Conservation (phyloP, 2,888 invertebrate genomes). For the Rhingia campestris region DNA sequence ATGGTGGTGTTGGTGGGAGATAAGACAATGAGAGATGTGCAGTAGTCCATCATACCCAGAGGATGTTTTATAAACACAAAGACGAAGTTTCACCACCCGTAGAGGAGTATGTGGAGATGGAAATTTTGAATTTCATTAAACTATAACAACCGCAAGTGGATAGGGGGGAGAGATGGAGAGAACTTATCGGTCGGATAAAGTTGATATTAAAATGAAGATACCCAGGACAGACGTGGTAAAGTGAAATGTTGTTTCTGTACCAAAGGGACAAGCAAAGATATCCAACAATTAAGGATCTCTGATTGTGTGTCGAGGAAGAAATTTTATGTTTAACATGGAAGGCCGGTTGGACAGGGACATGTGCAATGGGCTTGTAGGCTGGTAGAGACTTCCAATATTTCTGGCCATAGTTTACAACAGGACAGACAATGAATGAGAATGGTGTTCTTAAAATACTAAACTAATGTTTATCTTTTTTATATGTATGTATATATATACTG, state of each 20-base stretch:
- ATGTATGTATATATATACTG: conserved; percentile 13
- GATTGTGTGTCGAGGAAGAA: conserved; percentile 27
- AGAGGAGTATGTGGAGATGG: conserved; percentile 20
- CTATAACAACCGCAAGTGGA: conserved; percentile 37
- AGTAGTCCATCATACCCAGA: not conserved
- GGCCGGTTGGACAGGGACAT: not conserved
- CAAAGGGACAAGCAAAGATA: conserved; percentile 32
- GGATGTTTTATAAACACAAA: conserved; percentile 6
- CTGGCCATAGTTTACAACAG: conserved; percentile 12
- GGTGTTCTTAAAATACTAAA: conserved; percentile 23
- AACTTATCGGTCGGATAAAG: conserved; percentile 32
- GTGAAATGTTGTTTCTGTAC: conserved; percentile 42
- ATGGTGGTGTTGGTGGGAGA: conserved; percentile 8
- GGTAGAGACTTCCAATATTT: conserved; percentile 8
- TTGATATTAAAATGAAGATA: conserved; percentile 47
- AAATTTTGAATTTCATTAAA: conserved; percentile 28
- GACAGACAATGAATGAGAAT: conserved; percentile 34
- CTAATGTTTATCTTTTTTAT: conserved; percentile 60
- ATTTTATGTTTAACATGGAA: conserved; percentile 5
- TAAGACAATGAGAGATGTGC: not conserved
- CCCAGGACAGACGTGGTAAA: conserved; percentile 35
- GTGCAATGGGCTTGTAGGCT: not conserved
- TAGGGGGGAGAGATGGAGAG: conserved; percentile 14
- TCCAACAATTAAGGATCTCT: conserved; percentile 30
- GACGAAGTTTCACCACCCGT: conserved; percentile 12